Percentiles rank a stretch among this genome's conserved stretches.
Evolutionary conservation across 2,113 vertebrate genomes (phyloP).

Genomic region (Hylia prasina): DNA sequence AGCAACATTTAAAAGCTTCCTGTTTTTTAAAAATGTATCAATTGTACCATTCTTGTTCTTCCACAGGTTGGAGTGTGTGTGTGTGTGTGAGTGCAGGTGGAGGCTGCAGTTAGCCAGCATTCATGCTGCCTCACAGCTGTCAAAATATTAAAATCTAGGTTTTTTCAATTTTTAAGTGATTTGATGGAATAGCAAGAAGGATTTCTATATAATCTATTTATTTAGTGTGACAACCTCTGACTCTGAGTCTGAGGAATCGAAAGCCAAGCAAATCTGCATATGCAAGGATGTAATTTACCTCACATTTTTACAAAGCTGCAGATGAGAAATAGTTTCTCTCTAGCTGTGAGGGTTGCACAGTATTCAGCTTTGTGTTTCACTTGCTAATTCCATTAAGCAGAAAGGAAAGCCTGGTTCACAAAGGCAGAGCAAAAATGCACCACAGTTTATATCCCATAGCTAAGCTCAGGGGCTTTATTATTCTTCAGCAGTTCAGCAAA

Average conservation of each 20-base stretch:
- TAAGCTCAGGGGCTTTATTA: conserved; percentile 22
- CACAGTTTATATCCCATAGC: neutral
- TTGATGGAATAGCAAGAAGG: neutral
- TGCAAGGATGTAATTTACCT: neutral
- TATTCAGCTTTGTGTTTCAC: neutral
- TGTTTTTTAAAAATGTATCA: accelerated
- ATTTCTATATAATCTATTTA: neutral
- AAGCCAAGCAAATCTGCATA: conserved; percentile 33
- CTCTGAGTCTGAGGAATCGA: neutral
- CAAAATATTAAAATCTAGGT: neutral
- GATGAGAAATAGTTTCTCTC: conserved; percentile 14
- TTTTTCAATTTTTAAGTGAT: neutral
- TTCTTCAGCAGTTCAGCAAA: conserved; percentile 3
- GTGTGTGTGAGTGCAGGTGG: neutral
- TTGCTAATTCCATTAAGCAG: conserved; percentile 30
- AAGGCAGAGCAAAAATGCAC: neutral
- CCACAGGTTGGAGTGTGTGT: accelerated
- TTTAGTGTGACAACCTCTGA: neutral
- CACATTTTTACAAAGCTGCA: neutral
- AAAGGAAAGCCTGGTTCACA: neutral
- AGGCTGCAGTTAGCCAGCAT: neutral
- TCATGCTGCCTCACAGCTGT: neutral
- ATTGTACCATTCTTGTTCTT: neutral
- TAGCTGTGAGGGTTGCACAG: neutral
- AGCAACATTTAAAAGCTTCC: neutral